Percentiles rank a stretch among this genome's conserved stretches.
These are phyloP conservation scores for Drosophila longiperda DNA, from an alignment of 2,888 invertebrate species.

Conservation along the genomic window DNA sequence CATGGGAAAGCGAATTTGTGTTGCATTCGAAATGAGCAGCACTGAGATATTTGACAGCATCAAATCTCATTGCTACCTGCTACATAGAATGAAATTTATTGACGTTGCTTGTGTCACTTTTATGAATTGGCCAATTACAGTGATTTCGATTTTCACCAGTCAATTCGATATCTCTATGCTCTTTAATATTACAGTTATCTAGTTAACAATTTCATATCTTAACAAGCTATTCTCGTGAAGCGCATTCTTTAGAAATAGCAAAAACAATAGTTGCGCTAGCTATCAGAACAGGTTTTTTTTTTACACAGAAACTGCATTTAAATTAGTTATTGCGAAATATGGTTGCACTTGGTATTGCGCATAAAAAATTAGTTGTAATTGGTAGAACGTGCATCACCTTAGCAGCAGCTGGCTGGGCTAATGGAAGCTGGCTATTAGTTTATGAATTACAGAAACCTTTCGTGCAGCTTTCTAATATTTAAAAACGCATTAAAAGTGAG, in stretches of 20 bases:
- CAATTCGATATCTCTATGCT: neutral
- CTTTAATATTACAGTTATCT: too few species aligned
- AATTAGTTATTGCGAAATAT: conserved; percentile 48
- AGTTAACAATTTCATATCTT: neutral
- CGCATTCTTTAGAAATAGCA: conserved; percentile 10
- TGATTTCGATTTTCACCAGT: neutral
- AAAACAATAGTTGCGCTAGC: conserved; percentile 11
- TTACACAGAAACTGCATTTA: conserved; percentile 44
- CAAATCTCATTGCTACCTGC: conserved; percentile 26
- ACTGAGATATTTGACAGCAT: conserved; percentile 32
- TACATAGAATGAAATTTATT: neutral
- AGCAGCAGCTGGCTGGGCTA: conserved; percentile 28
- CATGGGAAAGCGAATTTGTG: conserved; percentile 36
- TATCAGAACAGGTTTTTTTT: conserved; percentile 24
- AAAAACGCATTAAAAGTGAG: conserved; percentile 54
- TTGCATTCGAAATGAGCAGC: conserved; percentile 52
- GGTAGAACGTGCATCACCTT: conserved; percentile 45
- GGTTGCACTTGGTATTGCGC: conserved; percentile 35
- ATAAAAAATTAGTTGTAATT: conserved; percentile 53
- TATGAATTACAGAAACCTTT: conserved; percentile 54
- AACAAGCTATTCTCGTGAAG: neutral
- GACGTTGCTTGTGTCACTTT: conserved; percentile 1
- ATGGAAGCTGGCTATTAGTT: conserved; percentile 63
- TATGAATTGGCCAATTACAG: conserved; percentile 1
- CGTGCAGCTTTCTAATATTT: conserved; percentile 37